Conservation (phyloP, 1,140 invertebrate genomes). For the Drosophila suzukii region DNA sequence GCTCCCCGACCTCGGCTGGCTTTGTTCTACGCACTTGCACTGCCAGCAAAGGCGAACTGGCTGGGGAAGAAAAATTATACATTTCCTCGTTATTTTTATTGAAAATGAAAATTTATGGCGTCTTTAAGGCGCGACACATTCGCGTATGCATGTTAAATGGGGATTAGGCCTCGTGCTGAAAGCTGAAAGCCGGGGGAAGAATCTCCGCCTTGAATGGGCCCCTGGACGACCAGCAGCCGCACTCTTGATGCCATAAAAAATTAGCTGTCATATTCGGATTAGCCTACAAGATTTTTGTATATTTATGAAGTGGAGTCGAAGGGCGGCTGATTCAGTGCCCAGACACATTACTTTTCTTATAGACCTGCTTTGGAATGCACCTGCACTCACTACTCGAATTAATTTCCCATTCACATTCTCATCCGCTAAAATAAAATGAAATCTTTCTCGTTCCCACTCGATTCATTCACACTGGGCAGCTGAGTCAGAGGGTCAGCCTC, state of each 20-base stretch:
- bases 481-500: slow-evolving; percentile 30
- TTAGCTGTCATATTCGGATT: slow-evolving; percentile 66
- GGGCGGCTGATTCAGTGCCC: neutral
- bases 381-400: slow-evolving; percentile 14
- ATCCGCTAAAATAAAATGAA: neutral
- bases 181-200: slow-evolving; percentile 3
- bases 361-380: slow-evolving; percentile 18
- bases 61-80: slow-evolving; percentile 36
- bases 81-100: slow-evolving; percentile 69
- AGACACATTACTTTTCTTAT: neutral
- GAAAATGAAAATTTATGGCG: slow-evolving; percentile 80
- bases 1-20: slow-evolving; percentile 5
- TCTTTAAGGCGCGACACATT: slow-evolving; percentile 79
- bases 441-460: slow-evolving; percentile 4
- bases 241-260: slow-evolving; percentile 50
- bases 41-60: slow-evolving; percentile 1
- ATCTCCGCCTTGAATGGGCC: slow-evolving; percentile 7
- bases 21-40: slow-evolving; percentile 67
- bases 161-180: slow-evolving; percentile 58
- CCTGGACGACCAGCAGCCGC: slow-evolving; percentile 4
- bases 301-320: slow-evolving; percentile 17
- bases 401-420: slow-evolving; percentile 5
- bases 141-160: slow-evolving; percentile 75
- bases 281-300: slow-evolving; percentile 36
- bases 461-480: slow-evolving; percentile 13